Evolutionary conservation across 2,113 vertebrate genomes (phyloP).

Genomic region (Lagopus muta): DNA sequence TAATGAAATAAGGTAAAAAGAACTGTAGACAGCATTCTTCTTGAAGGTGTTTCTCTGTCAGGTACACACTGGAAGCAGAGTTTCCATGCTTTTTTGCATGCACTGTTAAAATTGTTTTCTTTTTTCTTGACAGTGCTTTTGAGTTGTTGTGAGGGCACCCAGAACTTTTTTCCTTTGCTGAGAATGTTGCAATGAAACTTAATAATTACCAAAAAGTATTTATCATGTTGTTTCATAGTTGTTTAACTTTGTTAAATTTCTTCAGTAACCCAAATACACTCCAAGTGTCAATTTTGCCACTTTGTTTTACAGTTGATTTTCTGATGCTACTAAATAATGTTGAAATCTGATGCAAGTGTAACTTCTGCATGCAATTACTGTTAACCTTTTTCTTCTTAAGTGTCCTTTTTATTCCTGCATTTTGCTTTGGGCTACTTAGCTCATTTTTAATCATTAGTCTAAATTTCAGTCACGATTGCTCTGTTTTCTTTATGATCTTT

Average conservation of each 20-base stretch:
- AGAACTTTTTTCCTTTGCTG: not conserved
- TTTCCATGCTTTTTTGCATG: not conserved
- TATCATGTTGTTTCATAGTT: rapidly evolving
- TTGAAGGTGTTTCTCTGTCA: not conserved
- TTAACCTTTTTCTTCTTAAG: not conserved
- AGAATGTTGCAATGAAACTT: not conserved
- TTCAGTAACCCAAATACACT: not conserved
- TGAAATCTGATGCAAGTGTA: not conserved
- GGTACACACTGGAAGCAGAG: not conserved
- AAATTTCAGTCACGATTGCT: not conserved
- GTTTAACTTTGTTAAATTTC: not conserved
- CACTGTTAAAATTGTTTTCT: not conserved
- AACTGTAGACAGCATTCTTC: not conserved
- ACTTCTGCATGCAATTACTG: not conserved
- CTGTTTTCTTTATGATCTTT: slow-evolving; percentile 8
- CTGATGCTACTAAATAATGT: not conserved
- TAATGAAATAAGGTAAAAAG: not conserved
- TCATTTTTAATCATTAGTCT: not conserved
- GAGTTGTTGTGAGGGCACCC: not conserved
- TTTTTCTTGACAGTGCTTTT: not conserved
- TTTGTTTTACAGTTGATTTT: not conserved
- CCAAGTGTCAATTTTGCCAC: not conserved
- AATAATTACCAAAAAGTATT: not conserved
- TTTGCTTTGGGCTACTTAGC: slow-evolving; percentile 1
- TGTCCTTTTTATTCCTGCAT: not conserved